Evolutionary conservation across 1,140 invertebrate genomes (phyloP).

Genomic region (Danaus melanippus): DNA sequence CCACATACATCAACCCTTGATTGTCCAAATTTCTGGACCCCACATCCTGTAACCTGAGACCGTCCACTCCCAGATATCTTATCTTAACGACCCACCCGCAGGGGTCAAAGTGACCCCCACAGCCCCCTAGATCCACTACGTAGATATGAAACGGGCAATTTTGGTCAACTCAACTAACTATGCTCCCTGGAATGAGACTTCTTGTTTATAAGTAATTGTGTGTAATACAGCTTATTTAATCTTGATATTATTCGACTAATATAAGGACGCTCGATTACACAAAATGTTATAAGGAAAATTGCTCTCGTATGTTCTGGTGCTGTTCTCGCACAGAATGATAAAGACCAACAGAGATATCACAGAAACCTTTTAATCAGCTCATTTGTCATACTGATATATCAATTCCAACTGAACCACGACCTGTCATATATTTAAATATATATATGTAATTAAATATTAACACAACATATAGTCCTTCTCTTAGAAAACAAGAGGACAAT

Average conservation of each 20-base stretch:
- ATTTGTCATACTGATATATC: too few relatives aligned
- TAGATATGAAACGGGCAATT: conserved; percentile 27
- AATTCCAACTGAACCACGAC: too few relatives aligned
- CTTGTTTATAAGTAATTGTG: conserved; percentile 26
- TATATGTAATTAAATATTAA: too few relatives aligned
- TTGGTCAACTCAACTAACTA: conserved; percentile 25
- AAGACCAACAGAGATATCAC: too few relatives aligned
- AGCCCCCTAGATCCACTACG: conserved; percentile 17
- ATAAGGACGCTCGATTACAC: conserved; percentile 13
- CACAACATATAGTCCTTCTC: too few relatives aligned
- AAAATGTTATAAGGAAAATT: conserved; percentile 18
- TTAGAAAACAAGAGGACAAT: too few relatives aligned
- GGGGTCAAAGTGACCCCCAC: conserved; percentile 19
- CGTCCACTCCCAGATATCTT: conserved; percentile 29
- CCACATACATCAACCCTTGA: conserved; percentile 29
- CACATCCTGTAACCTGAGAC: conserved; percentile 29
- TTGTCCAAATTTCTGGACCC: conserved; percentile 23
- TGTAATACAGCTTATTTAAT: conserved; percentile 29
- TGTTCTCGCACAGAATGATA: too few relatives aligned
- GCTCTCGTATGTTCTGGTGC: conserved; percentile 3
- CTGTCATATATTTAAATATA: too few relatives aligned
- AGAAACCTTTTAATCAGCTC: too few relatives aligned
- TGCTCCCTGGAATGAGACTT: conserved; percentile 22
- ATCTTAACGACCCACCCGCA: conserved; percentile 30
- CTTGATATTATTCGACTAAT: conserved; percentile 19